phyloP scores from a whole-genome alignment of 1,140 invertebrate species.

The Periplaneta americana region DNA sequence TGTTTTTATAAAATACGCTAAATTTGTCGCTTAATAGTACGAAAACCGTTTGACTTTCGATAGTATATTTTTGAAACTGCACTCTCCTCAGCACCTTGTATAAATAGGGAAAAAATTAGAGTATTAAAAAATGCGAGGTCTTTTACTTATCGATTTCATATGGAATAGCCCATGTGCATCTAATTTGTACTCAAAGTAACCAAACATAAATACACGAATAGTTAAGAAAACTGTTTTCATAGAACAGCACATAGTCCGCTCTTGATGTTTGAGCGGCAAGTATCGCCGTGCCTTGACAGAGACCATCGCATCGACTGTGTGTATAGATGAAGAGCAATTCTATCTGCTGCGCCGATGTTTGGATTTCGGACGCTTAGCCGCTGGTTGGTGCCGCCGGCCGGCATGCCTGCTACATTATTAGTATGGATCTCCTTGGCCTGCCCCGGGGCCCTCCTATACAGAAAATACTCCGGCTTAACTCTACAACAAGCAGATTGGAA shows the following conservation, averaged over 20 bases:
- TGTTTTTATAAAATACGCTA: too few relatives aligned
- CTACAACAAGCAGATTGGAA: not conserved
- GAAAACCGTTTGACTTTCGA: too few relatives aligned
- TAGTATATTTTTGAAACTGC: too few relatives aligned
- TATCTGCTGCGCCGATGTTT: not conserved
- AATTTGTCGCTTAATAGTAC: too few relatives aligned
- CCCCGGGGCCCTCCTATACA: not conserved
- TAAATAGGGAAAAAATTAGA: too few relatives aligned
- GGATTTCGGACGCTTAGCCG: not conserved
- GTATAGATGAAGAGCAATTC: not conserved
- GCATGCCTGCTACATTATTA: not conserved
- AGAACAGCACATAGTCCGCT: not conserved
- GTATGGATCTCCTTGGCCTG: not conserved
- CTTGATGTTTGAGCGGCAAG: not conserved
- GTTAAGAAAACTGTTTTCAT: too few relatives aligned
- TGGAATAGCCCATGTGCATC: too few relatives aligned
- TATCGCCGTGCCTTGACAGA: not conserved
- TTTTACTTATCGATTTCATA: too few relatives aligned
- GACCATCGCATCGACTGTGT: not conserved
- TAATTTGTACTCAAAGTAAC: too few relatives aligned
- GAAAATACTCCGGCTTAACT: not conserved
- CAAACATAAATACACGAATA: too few relatives aligned
- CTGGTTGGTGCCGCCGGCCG: not conserved
- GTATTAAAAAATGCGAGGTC: too few relatives aligned
- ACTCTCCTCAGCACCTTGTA: too few relatives aligned